Conservation (phyloP, 2,113 vertebrate species). For the Lucifuga dentata region DNA sequence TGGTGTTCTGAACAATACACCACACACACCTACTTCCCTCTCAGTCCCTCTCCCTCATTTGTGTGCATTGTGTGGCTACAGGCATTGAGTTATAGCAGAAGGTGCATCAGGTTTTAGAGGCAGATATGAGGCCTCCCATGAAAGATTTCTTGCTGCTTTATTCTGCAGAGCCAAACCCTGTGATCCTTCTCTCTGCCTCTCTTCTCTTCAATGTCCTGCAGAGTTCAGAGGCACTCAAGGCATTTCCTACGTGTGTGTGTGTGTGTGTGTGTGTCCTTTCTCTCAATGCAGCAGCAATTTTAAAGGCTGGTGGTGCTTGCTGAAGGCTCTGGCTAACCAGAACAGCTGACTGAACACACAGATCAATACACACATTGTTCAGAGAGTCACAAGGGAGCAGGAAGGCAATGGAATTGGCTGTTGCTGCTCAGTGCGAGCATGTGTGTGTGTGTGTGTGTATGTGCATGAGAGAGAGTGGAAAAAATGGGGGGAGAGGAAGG, state of each 20-base stretch:
- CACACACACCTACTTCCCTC: conserved; percentile 1
- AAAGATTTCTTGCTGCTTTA: conserved; percentile 33
- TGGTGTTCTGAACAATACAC: too few relatives aligned
- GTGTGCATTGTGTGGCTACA: conserved; percentile 10
- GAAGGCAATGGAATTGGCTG: conserved; percentile 33
- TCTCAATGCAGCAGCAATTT: conserved; percentile 29
- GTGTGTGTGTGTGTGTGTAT: conserved; percentile 13
- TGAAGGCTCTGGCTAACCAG: conserved; percentile 42
- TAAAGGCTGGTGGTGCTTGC: conserved; percentile 23
- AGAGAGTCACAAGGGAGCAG: conserved; percentile 44
- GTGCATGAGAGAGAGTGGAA: not conserved
- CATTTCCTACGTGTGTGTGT: not conserved
- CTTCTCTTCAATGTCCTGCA: conserved; percentile 8
- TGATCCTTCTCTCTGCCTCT: conserved; percentile 15
- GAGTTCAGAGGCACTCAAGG: conserved; percentile 32
- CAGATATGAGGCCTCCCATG: conserved; percentile 35
- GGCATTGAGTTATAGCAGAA: conserved; percentile 1
- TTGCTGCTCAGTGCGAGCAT: conserved; percentile 13
- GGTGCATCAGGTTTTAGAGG: conserved; percentile 13
- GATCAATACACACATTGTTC: conserved; percentile 70
- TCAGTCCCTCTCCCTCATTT: conserved; percentile 16
- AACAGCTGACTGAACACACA: conserved; percentile 53
- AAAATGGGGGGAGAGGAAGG: not conserved
- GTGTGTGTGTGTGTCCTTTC: conserved; percentile 7
- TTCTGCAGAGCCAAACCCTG: conserved; percentile 11